Conservation (phyloP, 2,888 invertebrate genomes). For the Chymomyza amoena region DNA sequence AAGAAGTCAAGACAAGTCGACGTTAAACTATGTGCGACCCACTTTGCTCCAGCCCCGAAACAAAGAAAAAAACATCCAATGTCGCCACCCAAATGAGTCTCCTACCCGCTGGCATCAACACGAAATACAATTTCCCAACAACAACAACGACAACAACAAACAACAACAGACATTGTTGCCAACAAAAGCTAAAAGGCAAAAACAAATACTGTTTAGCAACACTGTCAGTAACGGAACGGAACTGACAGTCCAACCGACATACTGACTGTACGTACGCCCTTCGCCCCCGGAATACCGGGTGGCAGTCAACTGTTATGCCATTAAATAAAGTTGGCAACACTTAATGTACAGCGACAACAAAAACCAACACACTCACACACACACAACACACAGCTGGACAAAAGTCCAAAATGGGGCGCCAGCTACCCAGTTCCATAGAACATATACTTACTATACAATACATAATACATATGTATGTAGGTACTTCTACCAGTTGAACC, state of each 20-base stretch:
- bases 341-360: constrained; percentile 70
- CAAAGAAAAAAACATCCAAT: constrained; percentile 3
- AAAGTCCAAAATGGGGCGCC: constrained; percentile 7
- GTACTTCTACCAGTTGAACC: neutral
- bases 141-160: constrained; percentile 2
- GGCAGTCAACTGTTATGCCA: constrained; percentile 75
- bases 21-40: neutral
- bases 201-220: constrained; percentile 52
- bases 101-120: constrained; percentile 34
- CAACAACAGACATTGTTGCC: constrained; percentile 9
- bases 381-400: neutral
- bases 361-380: constrained; percentile 24
- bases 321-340: constrained; percentile 77
- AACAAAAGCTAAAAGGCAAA: constrained; percentile 8
- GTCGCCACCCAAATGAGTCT: constrained; percentile 27
- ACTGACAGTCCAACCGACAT: neutral
- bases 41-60: neutral
- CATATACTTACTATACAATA: neutral
- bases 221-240: constrained; percentile 24
- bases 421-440: neutral
- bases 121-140: constrained; percentile 34
- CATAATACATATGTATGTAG: neutral
- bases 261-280: neutral
- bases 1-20: constrained; percentile 39
- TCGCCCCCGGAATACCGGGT: neutral